phyloP scores from a whole-genome alignment of 2,797 vertebrate genomes.

The Fringilla coelebs region DNA sequence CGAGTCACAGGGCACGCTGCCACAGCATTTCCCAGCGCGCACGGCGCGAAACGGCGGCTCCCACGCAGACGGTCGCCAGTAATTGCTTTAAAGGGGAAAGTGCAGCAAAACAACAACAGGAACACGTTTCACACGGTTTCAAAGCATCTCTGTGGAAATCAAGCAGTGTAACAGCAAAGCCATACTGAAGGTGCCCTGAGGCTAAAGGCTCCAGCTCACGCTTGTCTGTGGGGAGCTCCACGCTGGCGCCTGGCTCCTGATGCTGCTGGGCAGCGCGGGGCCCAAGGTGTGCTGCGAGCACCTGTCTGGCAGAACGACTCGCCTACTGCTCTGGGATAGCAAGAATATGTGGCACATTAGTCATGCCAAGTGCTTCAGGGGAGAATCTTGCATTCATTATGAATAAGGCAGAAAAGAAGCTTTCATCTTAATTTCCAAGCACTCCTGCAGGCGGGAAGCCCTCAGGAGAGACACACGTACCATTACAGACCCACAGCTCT shows the following conservation, averaged over 20 bases:
- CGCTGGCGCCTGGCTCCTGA: not conserved
- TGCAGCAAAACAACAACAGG: not conserved
- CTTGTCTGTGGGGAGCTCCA: rapidly evolving
- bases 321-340: not conserved
- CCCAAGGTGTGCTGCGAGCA: not conserved
- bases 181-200: not conserved
- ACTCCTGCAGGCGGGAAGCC: not conserved
- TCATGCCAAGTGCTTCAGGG: conserved; percentile 15
- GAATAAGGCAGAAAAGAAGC: conserved; percentile 23
- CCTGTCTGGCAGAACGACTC: not conserved
- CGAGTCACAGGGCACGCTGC: not conserved
- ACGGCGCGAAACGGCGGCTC: rapidly evolving
- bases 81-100: not conserved
- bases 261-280: not conserved
- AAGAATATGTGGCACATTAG: conserved; percentile 16
- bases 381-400: not conserved
- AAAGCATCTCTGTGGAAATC: not conserved
- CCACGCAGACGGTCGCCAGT: rapidly evolving
- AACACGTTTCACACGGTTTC: not conserved
- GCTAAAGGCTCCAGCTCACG: not conserved
- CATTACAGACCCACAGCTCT: rapidly evolving
- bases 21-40: rapidly evolving
- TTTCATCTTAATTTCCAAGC: conserved; percentile 15
- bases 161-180: not conserved
- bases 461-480: not conserved